Conservation (phyloP, 2,113 vertebrate species). For the Platycercus adscitus region DNA sequence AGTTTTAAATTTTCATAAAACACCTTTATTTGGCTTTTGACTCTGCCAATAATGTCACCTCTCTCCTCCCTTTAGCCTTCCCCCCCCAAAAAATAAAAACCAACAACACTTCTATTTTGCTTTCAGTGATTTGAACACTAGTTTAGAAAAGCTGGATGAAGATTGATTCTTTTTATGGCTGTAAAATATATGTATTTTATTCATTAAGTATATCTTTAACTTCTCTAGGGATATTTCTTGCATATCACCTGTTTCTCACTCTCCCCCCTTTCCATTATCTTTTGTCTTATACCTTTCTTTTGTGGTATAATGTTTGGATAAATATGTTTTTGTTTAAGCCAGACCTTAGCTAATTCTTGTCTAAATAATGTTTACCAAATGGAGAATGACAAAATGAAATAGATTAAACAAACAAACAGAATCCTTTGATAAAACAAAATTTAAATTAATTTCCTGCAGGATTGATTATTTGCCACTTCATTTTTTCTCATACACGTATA, state of each 20-base stretch:
- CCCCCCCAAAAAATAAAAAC: not conserved
- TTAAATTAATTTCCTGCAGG: not conserved
- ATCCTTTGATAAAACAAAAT: not conserved
- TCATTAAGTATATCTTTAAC: not conserved
- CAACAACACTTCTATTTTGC: not conserved
- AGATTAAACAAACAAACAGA: not conserved
- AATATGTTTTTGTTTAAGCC: not conserved
- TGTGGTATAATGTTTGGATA: not conserved
- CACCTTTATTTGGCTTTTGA: not conserved
- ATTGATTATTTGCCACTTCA: not conserved
- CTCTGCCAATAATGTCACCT: not conserved
- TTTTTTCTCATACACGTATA: not conserved
- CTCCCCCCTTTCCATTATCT: not conserved
- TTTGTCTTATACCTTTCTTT: not conserved
- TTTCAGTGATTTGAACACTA: not conserved
- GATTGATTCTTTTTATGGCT: not conserved
- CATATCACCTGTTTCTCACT: not conserved
- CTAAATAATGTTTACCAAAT: not conserved
- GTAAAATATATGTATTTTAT: not conserved
- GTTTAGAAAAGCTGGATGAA: not conserved
- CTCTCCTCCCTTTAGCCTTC: not conserved
- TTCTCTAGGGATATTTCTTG: not conserved
- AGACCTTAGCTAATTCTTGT: not conserved
- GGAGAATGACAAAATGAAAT: not conserved
- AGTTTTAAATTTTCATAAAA: not conserved